These are phyloP conservation scores for Sphaerophoria rueppellii DNA, from an alignment of 2,888 invertebrate species.

Conservation along the genomic window DNA sequence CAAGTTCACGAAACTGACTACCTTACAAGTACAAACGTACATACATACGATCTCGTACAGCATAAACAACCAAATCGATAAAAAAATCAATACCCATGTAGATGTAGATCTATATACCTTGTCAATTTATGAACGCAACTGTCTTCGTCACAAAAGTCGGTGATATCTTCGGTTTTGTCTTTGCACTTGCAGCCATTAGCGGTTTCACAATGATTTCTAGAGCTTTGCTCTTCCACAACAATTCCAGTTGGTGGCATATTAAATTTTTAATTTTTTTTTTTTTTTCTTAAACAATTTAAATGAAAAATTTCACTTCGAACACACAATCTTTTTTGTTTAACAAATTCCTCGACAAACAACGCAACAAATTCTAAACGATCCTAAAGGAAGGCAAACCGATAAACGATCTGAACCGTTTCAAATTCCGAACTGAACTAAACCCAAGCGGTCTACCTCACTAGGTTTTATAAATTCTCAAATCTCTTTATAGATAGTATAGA, in stretches of 20 bases:
- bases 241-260: conserved; percentile 80
- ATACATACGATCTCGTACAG: no score
- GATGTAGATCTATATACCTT: conserved; percentile 51
- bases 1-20: no score
- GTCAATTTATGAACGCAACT: conserved; percentile 58
- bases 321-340: not conserved
- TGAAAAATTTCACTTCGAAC: conserved; percentile 4
- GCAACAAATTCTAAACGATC: not conserved
- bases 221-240: conserved; percentile 74
- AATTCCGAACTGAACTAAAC: conserved; percentile 55
- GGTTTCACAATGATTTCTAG: conserved; percentile 70
- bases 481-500: not conserved
- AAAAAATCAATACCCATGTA: no score
- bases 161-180: conserved; percentile 47
- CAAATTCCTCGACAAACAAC: not conserved
- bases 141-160: conserved; percentile 50
- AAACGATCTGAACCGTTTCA: conserved; percentile 32
- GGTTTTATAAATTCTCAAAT: conserved; percentile 52
- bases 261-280: not conserved
- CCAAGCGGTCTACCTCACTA: conserved; percentile 21
- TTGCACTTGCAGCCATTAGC: conserved; percentile 47
- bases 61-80: no score
- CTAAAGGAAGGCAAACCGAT: no score
- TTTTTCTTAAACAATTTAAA: not conserved
- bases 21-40: no score